Evolutionary conservation across 2,797 vertebrate species (phyloP), one percentile per base, ranked within the genome.

Genomic region (Epinephelus malabaricus): DNA sequence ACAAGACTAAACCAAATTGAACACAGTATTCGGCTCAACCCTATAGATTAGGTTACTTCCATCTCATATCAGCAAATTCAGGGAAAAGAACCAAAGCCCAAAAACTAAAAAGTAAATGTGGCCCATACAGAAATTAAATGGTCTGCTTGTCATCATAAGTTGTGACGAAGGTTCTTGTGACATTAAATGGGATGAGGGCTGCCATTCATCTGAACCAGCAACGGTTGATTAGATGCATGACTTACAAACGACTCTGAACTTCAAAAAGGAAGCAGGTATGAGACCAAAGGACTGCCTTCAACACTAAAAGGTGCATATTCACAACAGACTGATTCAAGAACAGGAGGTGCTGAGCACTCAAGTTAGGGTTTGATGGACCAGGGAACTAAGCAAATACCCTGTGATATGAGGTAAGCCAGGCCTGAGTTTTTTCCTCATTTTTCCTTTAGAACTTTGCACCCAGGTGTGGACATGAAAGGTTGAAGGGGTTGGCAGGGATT

Each of bases 391-490:
- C 87, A 95, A 95, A 96, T 87, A 94, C 84, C 49, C 86, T 81
- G 88, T 88, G 92, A 94, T 94, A 91, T 89, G 88, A 94, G 82
- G 83, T 89, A 92, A 92, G 90, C 87, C 86, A 90, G 90, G 90
- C 80, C 87, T 70, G 74, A 82, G 71, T 19, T 73, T 86, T 79
- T 50, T 15, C 49, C 74, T 62, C 62, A 49, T 59, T 81, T 84
- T 76, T 71, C 80, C 90, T 78, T 93, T 23, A 94, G 92, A 94
- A 94, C 87, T 91, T 72, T 86, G 87, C 63, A 80, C 83, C 92
- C 95, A 95, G 95, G 95, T 96, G 95, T 85, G 87, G 88, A 95
- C 94, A 94, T 95, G 93, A 96, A 96, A 96, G 94, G 83, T 82
- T 46, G 73, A 70, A 75, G 90, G 83, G 89, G 30, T 83, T 91